Evolutionary conservation across 2,797 vertebrate genomes (phyloP).

Genomic region (Channallabes apus): DNA sequence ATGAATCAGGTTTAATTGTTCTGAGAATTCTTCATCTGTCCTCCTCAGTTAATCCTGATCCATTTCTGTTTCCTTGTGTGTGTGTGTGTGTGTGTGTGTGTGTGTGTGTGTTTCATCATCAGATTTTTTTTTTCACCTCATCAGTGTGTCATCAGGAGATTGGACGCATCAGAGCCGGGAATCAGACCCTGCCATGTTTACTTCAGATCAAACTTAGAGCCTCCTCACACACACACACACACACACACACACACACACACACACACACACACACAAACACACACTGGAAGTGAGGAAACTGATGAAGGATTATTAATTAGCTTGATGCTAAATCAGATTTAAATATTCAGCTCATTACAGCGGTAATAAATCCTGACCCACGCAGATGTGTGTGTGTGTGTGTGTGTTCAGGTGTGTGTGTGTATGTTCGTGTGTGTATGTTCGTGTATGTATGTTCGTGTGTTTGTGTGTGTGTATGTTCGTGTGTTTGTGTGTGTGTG

Average conservation of each 20-base stretch:
- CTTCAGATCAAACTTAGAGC: conserved; percentile 49
- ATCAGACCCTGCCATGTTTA: conserved; percentile 56
- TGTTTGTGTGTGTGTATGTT: no score
- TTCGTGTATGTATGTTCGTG: no score
- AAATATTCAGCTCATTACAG: background rate
- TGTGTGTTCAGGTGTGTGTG: no score
- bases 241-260: conserved; percentile 1
- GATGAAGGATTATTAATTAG: conserved; percentile 28
- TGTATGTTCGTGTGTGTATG: no score
- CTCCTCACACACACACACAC: background rate
- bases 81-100: background rate
- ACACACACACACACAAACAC: conserved; percentile 17
- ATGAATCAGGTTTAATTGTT: conserved; percentile 51
- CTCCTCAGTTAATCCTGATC: conserved; percentile 55
- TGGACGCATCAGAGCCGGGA: conserved; percentile 48
- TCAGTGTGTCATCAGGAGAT: conserved; percentile 54
- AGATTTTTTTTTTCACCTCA: conserved; percentile 52
- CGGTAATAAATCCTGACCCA: background rate
- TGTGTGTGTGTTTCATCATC: conserved; percentile 44
- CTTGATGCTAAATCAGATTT: background rate
- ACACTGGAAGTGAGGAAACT: background rate
- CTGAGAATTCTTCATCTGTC: conserved; percentile 56
- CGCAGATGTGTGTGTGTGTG: background rate
- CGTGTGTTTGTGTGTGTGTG: no score
- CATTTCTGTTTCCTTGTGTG: conserved; percentile 17